These are phyloP conservation scores for Jordanella pulchra DNA, from an alignment of 2,797 vertebrate genomes.

Conservation along the genomic window DNA sequence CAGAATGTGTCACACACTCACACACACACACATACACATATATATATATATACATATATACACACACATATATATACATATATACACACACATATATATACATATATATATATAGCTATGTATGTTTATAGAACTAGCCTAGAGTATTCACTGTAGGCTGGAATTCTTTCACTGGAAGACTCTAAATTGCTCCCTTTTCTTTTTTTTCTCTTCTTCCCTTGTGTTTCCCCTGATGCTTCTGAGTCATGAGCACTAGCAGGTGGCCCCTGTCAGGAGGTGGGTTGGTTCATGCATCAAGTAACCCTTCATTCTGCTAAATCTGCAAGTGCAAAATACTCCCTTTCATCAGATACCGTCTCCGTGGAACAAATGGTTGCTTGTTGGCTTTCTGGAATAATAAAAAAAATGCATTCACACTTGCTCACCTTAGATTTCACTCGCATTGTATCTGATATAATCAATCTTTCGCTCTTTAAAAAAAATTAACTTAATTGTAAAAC, in stretches of 20 bases:
- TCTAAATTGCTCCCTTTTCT: neutral
- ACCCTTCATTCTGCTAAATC: conserved; percentile 31
- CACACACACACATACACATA: neutral
- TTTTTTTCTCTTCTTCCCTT: conserved; percentile 4
- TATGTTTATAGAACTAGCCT: no score
- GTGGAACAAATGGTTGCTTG: conserved; percentile 15
- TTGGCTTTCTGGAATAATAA: conserved; percentile 28
- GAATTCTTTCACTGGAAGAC: neutral
- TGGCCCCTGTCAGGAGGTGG: conserved; percentile 60
- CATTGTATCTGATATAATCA: neutral
- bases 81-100: neutral
- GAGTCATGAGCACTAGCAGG: conserved; percentile 62
- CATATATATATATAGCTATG: no score
- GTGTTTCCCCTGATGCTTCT: conserved; percentile 38
- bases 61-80: no score
- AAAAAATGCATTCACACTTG: conserved; percentile 30
- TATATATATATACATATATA: neutral
- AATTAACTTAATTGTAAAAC: no score
- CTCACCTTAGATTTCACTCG: conserved; percentile 9
- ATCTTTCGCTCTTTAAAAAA: no score
- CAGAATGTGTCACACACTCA: conserved; percentile 2
- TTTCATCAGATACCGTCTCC: conserved; percentile 14
- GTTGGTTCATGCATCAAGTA: conserved; percentile 42
- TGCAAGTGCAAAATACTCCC: conserved; percentile 30
- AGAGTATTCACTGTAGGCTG: no score